Evolutionary conservation across 2,888 invertebrate species (phyloP).

Genomic region (Morinoia aosen): DNA sequence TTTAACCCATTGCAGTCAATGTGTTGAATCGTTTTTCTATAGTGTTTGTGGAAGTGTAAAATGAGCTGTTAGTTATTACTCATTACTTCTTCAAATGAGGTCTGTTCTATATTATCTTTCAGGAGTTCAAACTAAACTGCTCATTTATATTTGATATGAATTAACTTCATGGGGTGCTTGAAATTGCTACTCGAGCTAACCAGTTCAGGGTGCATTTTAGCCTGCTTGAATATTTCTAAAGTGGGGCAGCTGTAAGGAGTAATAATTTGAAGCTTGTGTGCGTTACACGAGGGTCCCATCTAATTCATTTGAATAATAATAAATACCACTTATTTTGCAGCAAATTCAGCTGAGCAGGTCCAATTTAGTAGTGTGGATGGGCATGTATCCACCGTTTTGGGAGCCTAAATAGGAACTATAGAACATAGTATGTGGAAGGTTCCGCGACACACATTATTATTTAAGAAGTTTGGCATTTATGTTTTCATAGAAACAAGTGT

Average conservation of each 20-base stretch:
- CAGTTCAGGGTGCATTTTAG: neutral
- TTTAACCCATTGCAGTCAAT: too few relatives aligned
- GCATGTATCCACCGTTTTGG: neutral
- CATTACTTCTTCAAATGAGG: too few relatives aligned
- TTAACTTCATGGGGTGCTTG: neutral
- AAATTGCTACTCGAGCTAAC: too few relatives aligned
- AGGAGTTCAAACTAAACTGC: too few relatives aligned
- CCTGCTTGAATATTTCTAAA: neutral
- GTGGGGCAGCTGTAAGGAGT: neutral
- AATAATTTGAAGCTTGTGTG: too few relatives aligned
- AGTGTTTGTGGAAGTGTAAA: neutral
- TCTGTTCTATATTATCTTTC: too few relatives aligned
- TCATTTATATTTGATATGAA: neutral
- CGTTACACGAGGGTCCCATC: too few relatives aligned
- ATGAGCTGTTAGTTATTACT: neutral
- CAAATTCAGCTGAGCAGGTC: too few relatives aligned
- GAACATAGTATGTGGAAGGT: neutral
- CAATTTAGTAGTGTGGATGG: too few relatives aligned
- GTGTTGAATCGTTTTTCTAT: neutral
- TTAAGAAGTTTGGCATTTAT: neutral
- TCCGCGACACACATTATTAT: neutral
- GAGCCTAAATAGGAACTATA: neutral
- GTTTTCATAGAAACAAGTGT: neutral
- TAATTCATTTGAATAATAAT: too few relatives aligned
- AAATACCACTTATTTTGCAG: too few relatives aligned